phyloP scores from a whole-genome alignment of 2,113 vertebrate genomes.

The Stegastes partitus region DNA sequence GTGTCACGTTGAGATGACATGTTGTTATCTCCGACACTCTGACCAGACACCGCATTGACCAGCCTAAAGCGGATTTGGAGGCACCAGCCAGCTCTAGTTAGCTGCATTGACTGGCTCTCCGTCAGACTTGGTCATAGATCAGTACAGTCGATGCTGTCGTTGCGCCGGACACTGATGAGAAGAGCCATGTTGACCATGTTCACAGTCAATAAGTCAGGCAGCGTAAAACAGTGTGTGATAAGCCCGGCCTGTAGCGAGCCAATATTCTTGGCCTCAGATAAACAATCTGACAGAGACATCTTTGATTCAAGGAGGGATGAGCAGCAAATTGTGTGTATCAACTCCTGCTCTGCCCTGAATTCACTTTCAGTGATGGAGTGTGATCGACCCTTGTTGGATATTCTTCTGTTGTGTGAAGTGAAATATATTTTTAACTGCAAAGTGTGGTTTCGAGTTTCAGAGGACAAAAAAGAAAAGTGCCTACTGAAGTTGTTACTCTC shows the following conservation, averaged over 20 bases:
- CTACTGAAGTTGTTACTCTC: conserved; percentile 42
- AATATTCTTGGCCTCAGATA: conserved; percentile 59
- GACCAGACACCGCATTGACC: conserved; percentile 39
- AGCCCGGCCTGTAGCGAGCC: conserved; percentile 40
- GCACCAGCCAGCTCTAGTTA: conserved; percentile 57
- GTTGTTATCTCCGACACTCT: conserved; percentile 41
- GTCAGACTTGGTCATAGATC: conserved; percentile 72
- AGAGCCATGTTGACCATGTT: conserved; percentile 65
- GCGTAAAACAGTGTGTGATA: conserved; percentile 70
- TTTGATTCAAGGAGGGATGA: conserved; percentile 65
- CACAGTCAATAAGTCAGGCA: conserved; percentile 75
- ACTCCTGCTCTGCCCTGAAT: conserved; percentile 22
- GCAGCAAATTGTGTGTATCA: conserved; percentile 60
- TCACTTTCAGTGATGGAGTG: conserved; percentile 10
- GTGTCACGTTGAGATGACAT: conserved; percentile 42
- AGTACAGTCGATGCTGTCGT: conserved; percentile 63
- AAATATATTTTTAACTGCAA: neutral
- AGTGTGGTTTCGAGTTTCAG: conserved; percentile 1
- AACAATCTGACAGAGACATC: conserved; percentile 71
- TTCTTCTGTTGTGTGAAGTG: conserved; percentile 2
- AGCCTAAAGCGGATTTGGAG: conserved; percentile 62
- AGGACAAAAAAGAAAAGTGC: conserved; percentile 10
- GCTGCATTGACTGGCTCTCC: conserved; percentile 63
- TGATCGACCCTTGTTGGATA: conserved; percentile 18
- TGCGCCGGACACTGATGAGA: conserved; percentile 65